phyloP scores from a whole-genome alignment of 2,797 vertebrate species.

The Arctocebus calabarensis region DNA sequence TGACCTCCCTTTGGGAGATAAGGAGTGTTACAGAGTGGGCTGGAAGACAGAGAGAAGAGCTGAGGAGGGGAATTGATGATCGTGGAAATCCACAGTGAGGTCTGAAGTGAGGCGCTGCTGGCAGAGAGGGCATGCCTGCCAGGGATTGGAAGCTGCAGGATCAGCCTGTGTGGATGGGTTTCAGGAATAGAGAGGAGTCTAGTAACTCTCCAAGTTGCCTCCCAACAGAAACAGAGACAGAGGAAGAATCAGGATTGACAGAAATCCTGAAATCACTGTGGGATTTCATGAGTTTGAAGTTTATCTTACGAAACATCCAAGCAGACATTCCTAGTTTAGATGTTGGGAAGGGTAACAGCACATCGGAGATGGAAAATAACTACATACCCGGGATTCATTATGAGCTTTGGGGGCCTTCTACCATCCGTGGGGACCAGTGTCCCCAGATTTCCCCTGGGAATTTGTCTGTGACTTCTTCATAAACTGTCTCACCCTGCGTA shows the following conservation, averaged over 20 bases:
- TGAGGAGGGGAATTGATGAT: not conserved
- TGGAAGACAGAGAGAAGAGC: not conserved
- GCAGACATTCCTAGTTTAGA: not conserved
- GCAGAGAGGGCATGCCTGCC: not conserved
- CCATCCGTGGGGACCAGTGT: not conserved
- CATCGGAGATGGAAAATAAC: not conserved
- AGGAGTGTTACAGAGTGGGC: not conserved
- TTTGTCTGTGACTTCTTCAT: not conserved
- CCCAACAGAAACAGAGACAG: not conserved
- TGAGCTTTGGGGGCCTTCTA: not conserved
- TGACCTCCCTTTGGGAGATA: constrained; percentile 12
- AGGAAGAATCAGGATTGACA: not conserved
- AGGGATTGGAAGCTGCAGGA: not conserved
- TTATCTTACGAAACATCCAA: not conserved
- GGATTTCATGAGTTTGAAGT: not conserved
- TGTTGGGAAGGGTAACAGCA: not conserved
- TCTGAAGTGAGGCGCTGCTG: not conserved
- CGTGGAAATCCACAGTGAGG: not conserved
- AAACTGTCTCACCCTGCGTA: not conserved
- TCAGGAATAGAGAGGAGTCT: not conserved
- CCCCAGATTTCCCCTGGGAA: not conserved
- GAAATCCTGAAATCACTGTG: not conserved
- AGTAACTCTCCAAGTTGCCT: not conserved
- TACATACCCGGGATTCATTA: not conserved
- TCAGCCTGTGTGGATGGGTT: not conserved